Percentiles rank a stretch among this genome's conserved stretches.
Conservation (phyloP, 1,140 invertebrate species). For the Procambarus virginalis region DNA sequence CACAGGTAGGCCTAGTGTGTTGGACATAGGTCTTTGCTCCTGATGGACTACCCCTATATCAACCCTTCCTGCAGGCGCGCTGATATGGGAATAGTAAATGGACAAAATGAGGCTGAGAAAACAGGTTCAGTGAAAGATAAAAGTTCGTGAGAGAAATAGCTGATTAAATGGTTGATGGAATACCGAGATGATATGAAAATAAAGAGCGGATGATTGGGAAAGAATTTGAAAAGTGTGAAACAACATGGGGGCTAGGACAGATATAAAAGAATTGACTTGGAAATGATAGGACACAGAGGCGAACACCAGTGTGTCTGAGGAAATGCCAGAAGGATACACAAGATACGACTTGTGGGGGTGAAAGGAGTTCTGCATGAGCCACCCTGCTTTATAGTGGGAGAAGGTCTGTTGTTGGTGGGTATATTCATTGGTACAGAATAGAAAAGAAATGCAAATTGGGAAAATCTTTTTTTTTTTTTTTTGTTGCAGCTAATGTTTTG, state of each 20-base stretch:
- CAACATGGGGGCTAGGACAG: background rate
- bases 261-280: background rate
- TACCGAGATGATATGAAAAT: background rate
- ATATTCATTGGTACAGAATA: too few relatives aligned
- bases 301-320: background rate
- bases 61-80: too few relatives aligned
- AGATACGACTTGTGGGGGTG: background rate
- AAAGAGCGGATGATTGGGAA: background rate
- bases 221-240: background rate
- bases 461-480: too few relatives aligned
- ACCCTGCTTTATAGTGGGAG: background rate
- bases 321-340: background rate
- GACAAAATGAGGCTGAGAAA: too few relatives aligned
- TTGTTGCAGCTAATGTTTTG: too few relatives aligned
- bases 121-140: too few relatives aligned
- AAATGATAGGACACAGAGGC: background rate
- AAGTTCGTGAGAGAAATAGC: too few relatives aligned
- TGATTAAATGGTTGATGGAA: background rate
- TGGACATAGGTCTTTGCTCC: too few relatives aligned
- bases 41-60: too few relatives aligned
- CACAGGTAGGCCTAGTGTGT: too few relatives aligned
- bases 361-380: background rate
- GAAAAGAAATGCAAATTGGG: too few relatives aligned
- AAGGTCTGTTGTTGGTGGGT: background rate
- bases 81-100: too few relatives aligned